Percentiles rank a stretch among this genome's conserved stretches.
These are phyloP conservation scores for Hemibagrus wyckioides DNA, from an alignment of 2,113 vertebrate genomes.

Conservation along the genomic window DNA sequence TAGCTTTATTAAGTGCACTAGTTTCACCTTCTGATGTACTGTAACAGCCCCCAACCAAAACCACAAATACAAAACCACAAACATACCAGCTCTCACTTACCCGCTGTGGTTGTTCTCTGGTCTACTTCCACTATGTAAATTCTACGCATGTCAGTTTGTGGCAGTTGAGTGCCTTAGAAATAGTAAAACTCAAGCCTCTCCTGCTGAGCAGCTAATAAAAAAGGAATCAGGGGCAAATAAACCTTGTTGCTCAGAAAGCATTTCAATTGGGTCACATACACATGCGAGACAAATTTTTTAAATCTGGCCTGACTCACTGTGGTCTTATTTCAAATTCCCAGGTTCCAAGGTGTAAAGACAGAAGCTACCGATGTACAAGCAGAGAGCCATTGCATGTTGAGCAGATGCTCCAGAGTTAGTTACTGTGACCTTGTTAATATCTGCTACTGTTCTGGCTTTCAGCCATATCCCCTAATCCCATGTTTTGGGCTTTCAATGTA, in stretches of 20 bases:
- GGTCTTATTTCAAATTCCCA: conserved; percentile 30
- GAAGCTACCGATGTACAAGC: neutral
- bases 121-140: conserved; percentile 3
- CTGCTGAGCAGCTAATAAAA: conserved; percentile 59
- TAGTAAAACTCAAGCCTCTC: conserved; percentile 27
- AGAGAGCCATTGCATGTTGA: neutral
- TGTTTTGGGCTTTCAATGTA: conserved; percentile 4
- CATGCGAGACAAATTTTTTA: conserved; percentile 35
- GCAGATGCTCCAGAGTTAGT: conserved; percentile 31
- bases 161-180: conserved; percentile 4
- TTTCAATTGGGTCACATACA: conserved; percentile 55
- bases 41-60: neutral
- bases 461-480: conserved; percentile 31
- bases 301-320: conserved; percentile 62
- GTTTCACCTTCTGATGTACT: neutral
- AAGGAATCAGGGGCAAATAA: conserved; percentile 64
- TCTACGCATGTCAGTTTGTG: neutral
- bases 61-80: neutral
- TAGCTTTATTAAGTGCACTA: conserved; percentile 29
- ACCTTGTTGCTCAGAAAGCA: neutral
- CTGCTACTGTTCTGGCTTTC: conserved; percentile 26
- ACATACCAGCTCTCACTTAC: neutral
- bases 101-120: neutral
- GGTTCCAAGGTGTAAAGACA: conserved; percentile 1
- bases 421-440: conserved; percentile 49